Conservation (phyloP, 2,113 vertebrate species). For the Agelaius phoeniceus region DNA sequence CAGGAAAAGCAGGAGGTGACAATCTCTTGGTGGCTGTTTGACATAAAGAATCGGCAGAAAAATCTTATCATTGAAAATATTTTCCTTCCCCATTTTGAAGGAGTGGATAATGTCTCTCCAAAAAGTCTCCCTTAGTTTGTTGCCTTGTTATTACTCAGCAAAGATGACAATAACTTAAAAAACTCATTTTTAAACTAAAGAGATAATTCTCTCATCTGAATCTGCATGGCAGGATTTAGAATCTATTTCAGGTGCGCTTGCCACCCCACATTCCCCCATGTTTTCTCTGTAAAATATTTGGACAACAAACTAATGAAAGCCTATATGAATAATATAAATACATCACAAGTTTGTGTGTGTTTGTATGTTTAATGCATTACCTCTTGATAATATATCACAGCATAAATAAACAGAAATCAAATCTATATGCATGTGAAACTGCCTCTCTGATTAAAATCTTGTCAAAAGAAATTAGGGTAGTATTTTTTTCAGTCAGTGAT, state of each 20-base stretch:
- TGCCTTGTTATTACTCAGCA: background rate
- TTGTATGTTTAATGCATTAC: background rate
- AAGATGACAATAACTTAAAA: background rate
- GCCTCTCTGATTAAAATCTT: background rate
- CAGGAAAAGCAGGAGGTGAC: background rate
- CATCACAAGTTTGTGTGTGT: background rate
- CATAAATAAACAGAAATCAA: background rate
- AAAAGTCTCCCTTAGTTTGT: background rate
- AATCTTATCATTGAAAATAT: background rate
- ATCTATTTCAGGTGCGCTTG: background rate
- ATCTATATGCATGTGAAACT: background rate
- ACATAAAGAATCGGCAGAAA: background rate
- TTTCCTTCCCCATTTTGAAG: background rate
- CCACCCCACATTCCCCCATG: background rate
- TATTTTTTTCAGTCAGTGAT: background rate
- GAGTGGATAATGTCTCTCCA: rapidly evolving
- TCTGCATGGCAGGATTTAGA: background rate
- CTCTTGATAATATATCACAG: background rate
- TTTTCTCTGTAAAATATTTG: background rate
- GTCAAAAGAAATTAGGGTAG: background rate
- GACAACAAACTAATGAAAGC: background rate
- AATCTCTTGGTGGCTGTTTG: background rate
- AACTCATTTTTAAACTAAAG: background rate
- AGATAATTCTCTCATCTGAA: background rate
- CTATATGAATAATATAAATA: background rate